These are phyloP conservation scores for Sebastes itinus DNA, from an alignment of 2,797 vertebrate genomes.

Conservation along the genomic window DNA sequence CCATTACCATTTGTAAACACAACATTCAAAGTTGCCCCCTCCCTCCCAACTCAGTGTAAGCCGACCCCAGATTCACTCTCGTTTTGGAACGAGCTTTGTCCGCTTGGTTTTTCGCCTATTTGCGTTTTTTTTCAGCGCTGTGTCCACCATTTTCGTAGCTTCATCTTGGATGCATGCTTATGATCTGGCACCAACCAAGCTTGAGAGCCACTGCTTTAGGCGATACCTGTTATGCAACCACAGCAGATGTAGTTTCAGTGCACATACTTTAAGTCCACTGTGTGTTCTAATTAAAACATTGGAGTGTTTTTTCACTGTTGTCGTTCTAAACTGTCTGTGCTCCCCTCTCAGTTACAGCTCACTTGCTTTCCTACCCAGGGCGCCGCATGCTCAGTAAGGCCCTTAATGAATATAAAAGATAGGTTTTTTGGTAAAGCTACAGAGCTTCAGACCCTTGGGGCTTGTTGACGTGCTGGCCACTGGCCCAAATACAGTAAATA, in stretches of 20 bases:
- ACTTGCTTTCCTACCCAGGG: slow-evolving; percentile 19
- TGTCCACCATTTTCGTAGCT: too few relatives aligned
- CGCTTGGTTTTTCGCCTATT: too few relatives aligned
- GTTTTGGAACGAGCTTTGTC: too few relatives aligned
- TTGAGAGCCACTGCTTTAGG: too few relatives aligned
- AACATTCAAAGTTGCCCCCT: too few relatives aligned
- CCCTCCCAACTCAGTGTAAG: too few relatives aligned
- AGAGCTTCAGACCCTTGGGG: slow-evolving; percentile 11
- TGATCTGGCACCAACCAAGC: too few relatives aligned
- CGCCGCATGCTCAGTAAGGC: neutral
- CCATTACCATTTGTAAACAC: too few relatives aligned
- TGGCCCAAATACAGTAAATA: slow-evolving; percentile 18
- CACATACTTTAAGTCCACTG: neutral
- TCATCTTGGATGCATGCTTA: too few relatives aligned
- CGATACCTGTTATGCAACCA: neutral
- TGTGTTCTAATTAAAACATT: slow-evolving; percentile 8
- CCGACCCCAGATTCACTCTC: too few relatives aligned
- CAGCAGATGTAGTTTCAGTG: neutral
- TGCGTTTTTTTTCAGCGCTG: rapidly evolving
- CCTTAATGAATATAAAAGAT: slow-evolving; percentile 49
- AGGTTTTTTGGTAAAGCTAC: slow-evolving; percentile 20
- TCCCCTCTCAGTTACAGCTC: slow-evolving; percentile 20
- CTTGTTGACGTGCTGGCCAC: slow-evolving; percentile 16
- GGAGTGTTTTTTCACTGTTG: slow-evolving; percentile 17
- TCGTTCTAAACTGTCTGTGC: neutral